Evolutionary conservation across 2,797 vertebrate species (phyloP).

Genomic region (Sebastes diploproa): DNA sequence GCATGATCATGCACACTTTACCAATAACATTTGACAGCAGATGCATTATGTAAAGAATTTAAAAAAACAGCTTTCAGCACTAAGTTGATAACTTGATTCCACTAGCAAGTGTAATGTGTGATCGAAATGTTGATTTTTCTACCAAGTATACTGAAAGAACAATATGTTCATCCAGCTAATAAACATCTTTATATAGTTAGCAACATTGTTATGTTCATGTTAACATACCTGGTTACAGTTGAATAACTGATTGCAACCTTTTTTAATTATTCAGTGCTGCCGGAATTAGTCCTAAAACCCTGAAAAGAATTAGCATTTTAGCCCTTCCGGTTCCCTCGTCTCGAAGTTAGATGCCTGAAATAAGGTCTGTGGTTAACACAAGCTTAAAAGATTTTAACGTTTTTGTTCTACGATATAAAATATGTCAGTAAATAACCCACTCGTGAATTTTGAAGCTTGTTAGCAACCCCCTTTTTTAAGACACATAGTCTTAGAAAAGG

Average conservation of each 20-base stretch:
- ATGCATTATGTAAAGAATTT: neutral
- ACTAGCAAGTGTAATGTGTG: neutral
- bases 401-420: too few relatives aligned
- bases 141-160: neutral
- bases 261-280: too few relatives aligned
- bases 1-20: neutral
- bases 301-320: too few relatives aligned
- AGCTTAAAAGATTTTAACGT: too few relatives aligned
- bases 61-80: neutral
- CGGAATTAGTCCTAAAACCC: too few relatives aligned
- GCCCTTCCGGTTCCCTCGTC: too few relatives aligned
- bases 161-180: neutral
- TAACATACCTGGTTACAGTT: neutral
- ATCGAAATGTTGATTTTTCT: neutral
- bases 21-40: neutral
- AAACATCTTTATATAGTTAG: neutral
- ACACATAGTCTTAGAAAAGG: accelerated
- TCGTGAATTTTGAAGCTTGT: too few relatives aligned
- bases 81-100: neutral
- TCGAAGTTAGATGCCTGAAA: too few relatives aligned
- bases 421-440: too few relatives aligned
- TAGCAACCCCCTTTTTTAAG: too few relatives aligned
- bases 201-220: neutral
- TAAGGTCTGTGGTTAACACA: too few relatives aligned
- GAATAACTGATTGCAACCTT: neutral